phyloP scores from a whole-genome alignment of 2,113 vertebrate genomes.

The Festucalex cinctus region DNA sequence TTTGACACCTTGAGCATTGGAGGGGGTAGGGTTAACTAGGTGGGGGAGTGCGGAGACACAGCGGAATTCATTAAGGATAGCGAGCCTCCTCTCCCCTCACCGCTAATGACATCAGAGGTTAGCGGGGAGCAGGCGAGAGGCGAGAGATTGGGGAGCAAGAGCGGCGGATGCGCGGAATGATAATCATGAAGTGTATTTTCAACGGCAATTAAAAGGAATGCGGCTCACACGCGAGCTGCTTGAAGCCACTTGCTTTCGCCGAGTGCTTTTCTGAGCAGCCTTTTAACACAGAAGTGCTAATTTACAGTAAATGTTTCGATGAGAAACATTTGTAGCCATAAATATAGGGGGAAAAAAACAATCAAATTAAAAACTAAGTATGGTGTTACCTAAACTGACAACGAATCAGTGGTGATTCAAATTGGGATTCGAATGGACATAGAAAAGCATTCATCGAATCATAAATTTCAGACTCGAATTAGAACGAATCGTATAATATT shows the following conservation, averaged over 20 bases:
- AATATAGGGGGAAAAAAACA: neutral
- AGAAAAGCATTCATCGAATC: no score
- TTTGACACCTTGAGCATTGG: slow-evolving; percentile 89
- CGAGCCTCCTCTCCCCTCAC: slow-evolving; percentile 70
- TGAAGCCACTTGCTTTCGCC: slow-evolving; percentile 27
- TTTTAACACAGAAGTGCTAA: slow-evolving; percentile 38
- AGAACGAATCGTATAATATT: no score
- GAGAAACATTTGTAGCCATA: neutral
- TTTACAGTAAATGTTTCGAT: neutral
- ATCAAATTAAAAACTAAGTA: neutral
- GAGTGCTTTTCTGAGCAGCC: slow-evolving; percentile 54
- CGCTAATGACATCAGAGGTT: slow-evolving; percentile 94
- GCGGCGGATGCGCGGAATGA: slow-evolving; percentile 12
- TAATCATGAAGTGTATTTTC: slow-evolving; percentile 19
- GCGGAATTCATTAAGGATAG: slow-evolving; percentile 95
- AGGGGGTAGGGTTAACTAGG: slow-evolving; percentile 73
- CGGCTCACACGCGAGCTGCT: slow-evolving; percentile 15
- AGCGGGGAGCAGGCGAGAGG: slow-evolving; percentile 48
- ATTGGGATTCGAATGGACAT: no score
- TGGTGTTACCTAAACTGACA: no score
- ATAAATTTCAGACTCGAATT: no score
- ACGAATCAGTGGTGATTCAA: no score
- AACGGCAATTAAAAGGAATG: slow-evolving; percentile 11
- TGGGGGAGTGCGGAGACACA: slow-evolving; percentile 79
- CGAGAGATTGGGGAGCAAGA: slow-evolving; percentile 30